Evolutionary conservation across 2,888 invertebrate species (phyloP).

Genomic region (Acheta domesticus): DNA sequence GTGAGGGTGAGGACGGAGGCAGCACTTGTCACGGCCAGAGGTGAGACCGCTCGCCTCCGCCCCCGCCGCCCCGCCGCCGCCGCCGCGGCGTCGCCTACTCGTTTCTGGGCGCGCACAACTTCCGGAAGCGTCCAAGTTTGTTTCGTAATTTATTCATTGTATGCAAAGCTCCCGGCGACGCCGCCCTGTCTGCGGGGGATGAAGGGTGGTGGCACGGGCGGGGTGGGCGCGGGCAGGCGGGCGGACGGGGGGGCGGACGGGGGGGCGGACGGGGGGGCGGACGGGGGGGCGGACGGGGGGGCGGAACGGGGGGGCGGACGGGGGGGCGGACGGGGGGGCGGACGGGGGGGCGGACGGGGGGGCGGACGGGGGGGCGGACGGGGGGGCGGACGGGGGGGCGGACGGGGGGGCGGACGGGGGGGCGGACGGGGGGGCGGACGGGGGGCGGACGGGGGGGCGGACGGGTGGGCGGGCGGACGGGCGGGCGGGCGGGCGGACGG

Average conservation of each 20-base stretch:
- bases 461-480: neutral
- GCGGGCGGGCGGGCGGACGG: neutral
- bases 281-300: no score
- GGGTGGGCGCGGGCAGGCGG: neutral
- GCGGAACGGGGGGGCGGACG: no score
- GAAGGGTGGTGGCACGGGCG: neutral
- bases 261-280: no score
- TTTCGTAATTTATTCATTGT: constrained; percentile 18
- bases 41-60: neutral
- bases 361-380: no score
- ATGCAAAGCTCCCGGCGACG: neutral
- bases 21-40: no score
- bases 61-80: neutral
- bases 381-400: neutral
- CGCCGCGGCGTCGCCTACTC: neutral
- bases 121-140: neutral
- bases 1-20: no score
- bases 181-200: neutral
- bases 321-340: no score
- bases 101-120: neutral
- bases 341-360: neutral
- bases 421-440: no score
- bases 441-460: neutral
- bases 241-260: neutral
- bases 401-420: neutral